Percentiles rank a stretch among this genome's conserved stretches.
phyloP scores from a whole-genome alignment of 2,888 invertebrate species.

The Cantharis rufa region DNA sequence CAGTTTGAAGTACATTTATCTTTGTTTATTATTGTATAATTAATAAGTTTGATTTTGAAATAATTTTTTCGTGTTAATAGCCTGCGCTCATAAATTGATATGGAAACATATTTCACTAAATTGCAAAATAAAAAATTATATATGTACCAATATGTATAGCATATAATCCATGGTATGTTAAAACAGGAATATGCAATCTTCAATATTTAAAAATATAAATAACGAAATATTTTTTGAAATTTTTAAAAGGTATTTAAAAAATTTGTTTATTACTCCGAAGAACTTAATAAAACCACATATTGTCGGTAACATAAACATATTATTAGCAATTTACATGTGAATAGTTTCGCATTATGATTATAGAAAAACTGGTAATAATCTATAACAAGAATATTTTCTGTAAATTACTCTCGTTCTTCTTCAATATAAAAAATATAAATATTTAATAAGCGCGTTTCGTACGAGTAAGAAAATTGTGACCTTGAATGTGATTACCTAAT shows the following conservation, averaged over 20 bases:
- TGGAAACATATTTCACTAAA: not conserved
- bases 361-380: not conserved
- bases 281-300: not conserved
- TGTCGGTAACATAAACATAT: not conserved
- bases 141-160: too few relatives aligned
- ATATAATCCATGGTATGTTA: too few relatives aligned
- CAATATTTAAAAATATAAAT: too few relatives aligned
- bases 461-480: not conserved
- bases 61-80: not conserved
- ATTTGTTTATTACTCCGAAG: not conserved
- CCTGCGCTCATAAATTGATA: not conserved
- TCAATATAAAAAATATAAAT: not conserved
- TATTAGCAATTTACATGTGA: not conserved
- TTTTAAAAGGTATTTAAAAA: not conserved
- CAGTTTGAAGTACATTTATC: constrained; percentile 19
- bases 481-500: not conserved
- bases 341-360: not conserved
- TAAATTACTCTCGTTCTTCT: not conserved
- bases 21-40: not conserved
- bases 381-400: not conserved
- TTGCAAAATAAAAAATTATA: not conserved
- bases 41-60: not conserved
- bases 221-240: too few relatives aligned
- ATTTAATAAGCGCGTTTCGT: not conserved
- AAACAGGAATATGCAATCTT: too few relatives aligned